Evolutionary conservation across 2,888 invertebrate species (phyloP), one percentile per base, ranked within the genome.

Genomic region (Pseudococcus longispinus): DNA sequence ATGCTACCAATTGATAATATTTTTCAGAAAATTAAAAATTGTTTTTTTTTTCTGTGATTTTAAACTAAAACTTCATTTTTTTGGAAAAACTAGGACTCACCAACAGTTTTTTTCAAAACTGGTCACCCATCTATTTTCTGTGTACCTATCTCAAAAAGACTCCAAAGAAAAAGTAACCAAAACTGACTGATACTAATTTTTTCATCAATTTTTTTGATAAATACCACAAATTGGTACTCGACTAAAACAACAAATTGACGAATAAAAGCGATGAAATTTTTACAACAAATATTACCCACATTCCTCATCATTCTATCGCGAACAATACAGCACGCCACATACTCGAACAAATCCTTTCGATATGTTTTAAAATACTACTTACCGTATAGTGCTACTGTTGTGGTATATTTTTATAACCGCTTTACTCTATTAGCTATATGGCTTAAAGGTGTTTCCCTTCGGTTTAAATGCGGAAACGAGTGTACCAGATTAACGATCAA

Each of bases 371-470:
- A 11, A 26, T 26, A 65, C 65, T 51, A 13, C 44, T 51, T 51
- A 13, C n/a, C 5, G n/a, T n/a, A n/a, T 51, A 51, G 51, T 51
- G n/a, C n/a, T 26, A 65, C 60, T 37, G 18, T 46, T 51, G 51
- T 15, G 74, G 74, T 74, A 37, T 74, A 74, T 74, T 74, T 74
- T 74, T 74, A 74, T 74, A 74, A 74, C 32, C 32, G 74, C 74
- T 74, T 74, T 60, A 29, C 46, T 85, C 51, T 85, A 85, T 85
- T 85, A 85, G 85, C 74, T 77, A 42, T n/a, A 77, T 85, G 85
- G 85, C 85, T 85, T 74, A 85, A 85, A 85, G 85, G 85, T 85
- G 85, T 85, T 85, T 85, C 85, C 85, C 77, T 85, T 77, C 46
- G 37, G 74, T 74, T 74, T 74, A 74, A 32, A 74, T 74, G 32